Evolutionary conservation across 2,888 invertebrate species (phyloP), one percentile per base, ranked within the genome.

Genomic region (Nysson spinosus): DNA sequence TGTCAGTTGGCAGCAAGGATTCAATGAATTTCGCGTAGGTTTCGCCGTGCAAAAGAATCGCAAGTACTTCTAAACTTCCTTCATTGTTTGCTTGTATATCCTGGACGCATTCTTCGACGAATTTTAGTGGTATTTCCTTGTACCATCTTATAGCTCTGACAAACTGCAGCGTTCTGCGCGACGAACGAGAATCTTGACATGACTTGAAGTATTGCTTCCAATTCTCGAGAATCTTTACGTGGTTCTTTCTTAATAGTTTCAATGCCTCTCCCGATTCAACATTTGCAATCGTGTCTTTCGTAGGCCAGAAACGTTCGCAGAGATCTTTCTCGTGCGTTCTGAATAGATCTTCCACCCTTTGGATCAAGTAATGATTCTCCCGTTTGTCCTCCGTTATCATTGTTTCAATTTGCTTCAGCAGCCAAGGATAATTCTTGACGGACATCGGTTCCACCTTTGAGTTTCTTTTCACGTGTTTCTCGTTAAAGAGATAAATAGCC

Each of bases 71-170:
- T 5, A 62, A 2, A 0, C 26, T n/a, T n/a, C n/a, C n/a, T n/a
- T n/a, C n/a, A n/a, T n/a, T n/a, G n/a, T n/a, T n/a, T n/a, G n/a
- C n/a, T n/a, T n/a, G n/a, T n/a, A 79, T 2, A 7, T 74, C 34
- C 7, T 51, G 20, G 0, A 69, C 6, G 2, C 73, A 73, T 1
- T 47, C 34, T 0, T 78, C 26, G 0, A 24, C 54, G 28, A 85
- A 82, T 19, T 63, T 77, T 0, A 82, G 71, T 2, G 85, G 85
- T 7, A 86, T 65, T 2, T 81, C 70, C 11, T 83, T 72, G 51
- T 85, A 78, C 85, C 85, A 86, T 1, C 78, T 75, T 0, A 61
- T 30, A 0, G 55, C 14, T 40, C 42, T 78, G 0, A 86, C 11
- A 24, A 84, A 86, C 2, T 30, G 50, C 17, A n/a, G n/a, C n/a